Conservation (phyloP, 2,113 vertebrate genomes). For the Caloenas nicobarica region DNA sequence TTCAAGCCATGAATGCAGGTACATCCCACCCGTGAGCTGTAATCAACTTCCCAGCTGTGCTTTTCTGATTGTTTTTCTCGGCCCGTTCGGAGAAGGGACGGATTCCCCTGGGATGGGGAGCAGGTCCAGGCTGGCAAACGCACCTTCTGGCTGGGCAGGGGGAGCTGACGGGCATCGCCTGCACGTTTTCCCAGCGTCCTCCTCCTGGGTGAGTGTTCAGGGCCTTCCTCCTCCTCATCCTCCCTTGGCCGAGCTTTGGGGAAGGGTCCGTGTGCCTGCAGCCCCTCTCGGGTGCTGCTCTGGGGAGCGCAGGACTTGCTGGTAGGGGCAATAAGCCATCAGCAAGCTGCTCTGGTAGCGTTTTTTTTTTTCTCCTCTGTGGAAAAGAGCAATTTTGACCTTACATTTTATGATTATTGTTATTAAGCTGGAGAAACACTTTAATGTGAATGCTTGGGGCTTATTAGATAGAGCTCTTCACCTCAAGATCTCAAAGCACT, state of each 20-base stretch:
- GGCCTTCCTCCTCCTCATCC: background rate
- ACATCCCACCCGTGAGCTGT: background rate
- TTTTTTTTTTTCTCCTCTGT: background rate
- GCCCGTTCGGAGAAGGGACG: background rate
- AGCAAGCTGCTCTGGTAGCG: background rate
- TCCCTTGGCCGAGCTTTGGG: background rate
- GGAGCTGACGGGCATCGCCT: background rate
- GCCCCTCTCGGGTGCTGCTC: background rate
- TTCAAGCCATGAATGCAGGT: background rate
- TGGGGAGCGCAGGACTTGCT: background rate
- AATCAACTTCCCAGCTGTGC: background rate
- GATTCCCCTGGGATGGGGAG: background rate
- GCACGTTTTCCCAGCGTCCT: background rate
- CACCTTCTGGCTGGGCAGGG: background rate
- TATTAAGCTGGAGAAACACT: conserved; percentile 9
- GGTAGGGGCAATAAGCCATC: background rate
- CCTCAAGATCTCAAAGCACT: conserved; percentile 27
- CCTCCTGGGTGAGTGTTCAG: background rate
- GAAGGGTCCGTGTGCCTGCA: background rate
- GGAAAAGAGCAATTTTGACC: conserved; percentile 2
- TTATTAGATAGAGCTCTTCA: conserved; percentile 16
- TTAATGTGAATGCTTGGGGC: background rate
- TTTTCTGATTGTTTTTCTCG: background rate
- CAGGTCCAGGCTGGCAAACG: background rate
- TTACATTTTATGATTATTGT: background rate